Evolutionary conservation across 2,797 vertebrate species (phyloP).

Genomic region (Hypotaenidia okinawae): DNA sequence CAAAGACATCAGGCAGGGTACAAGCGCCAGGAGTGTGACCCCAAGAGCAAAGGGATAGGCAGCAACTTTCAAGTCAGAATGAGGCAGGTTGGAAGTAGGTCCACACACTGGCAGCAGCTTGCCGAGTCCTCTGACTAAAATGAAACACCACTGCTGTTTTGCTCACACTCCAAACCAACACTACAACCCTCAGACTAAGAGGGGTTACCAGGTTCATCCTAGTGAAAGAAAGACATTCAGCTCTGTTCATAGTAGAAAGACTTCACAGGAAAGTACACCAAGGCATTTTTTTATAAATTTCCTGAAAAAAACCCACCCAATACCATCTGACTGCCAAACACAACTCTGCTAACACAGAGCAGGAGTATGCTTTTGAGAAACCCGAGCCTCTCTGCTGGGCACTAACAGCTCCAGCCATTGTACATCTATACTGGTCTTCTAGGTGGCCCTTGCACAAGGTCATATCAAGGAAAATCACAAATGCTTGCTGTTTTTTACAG

Average conservation of each 20-base stretch:
- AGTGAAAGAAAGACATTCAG: neutral
- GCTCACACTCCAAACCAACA: neutral
- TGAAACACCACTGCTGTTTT: neutral
- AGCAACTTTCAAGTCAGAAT: neutral
- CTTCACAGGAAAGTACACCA: neutral
- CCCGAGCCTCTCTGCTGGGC: neutral
- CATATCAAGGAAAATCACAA: neutral
- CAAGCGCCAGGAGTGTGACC: neutral
- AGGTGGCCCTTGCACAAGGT: neutral
- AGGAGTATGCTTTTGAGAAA: neutral
- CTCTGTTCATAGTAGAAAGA: neutral
- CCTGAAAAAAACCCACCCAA: accelerated
- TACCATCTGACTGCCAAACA: neutral
- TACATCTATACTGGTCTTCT: neutral
- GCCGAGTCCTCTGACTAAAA: neutral
- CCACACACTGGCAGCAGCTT: neutral
- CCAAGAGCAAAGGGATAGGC: neutral
- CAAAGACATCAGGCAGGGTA: neutral
- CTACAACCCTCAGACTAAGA: neutral
- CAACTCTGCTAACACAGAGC: neutral
- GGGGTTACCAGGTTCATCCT: neutral
- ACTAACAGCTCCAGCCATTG: neutral
- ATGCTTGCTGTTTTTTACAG: neutral
- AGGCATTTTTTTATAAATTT: neutral
- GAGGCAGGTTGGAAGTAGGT: neutral